Percentiles rank a stretch among this genome's conserved stretches.
These are phyloP conservation scores for Turdus rufiventris DNA, from an alignment of 2,113 vertebrate species.

Conservation along the genomic window DNA sequence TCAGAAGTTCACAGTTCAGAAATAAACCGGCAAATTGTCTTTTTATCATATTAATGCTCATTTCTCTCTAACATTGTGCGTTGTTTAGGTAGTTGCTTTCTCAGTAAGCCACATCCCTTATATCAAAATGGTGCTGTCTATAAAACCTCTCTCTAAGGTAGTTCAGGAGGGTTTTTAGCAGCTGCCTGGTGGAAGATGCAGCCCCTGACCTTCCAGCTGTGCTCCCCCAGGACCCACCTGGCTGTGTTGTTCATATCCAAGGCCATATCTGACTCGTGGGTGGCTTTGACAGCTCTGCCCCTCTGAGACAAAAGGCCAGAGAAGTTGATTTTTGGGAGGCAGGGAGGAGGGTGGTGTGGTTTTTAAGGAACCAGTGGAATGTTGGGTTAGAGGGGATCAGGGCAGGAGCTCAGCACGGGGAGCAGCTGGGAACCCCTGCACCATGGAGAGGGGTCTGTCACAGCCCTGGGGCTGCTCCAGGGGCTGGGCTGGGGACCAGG, in stretches of 20 bases:
- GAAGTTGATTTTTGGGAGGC: background rate
- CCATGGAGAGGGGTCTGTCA: fast-evolving
- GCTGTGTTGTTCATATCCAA: fast-evolving
- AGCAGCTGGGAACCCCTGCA: background rate
- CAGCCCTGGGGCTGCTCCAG: fast-evolving
- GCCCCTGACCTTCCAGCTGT: background rate
- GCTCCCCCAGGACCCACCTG: background rate
- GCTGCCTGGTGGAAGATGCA: background rate
- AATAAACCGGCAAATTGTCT: background rate
- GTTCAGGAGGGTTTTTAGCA: background rate
- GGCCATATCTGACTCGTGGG: fast-evolving
- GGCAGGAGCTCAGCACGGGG: background rate
- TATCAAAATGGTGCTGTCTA: background rate
- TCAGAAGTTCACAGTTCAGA: background rate
- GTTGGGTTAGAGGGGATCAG: background rate
- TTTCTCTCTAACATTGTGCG: fast-evolving
- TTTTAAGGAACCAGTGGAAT: background rate
- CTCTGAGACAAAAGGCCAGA: background rate
- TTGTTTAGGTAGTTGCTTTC: background rate
- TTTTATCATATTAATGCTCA: fast-evolving
- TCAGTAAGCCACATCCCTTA: background rate
- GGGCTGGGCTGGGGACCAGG: background rate
- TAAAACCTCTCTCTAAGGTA: fast-evolving
- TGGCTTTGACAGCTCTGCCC: background rate
- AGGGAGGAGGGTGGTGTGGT: background rate